These are phyloP conservation scores for Drosophila pseudoananassae DNA, from an alignment of 1,140 invertebrate genomes.

Conservation along the genomic window DNA sequence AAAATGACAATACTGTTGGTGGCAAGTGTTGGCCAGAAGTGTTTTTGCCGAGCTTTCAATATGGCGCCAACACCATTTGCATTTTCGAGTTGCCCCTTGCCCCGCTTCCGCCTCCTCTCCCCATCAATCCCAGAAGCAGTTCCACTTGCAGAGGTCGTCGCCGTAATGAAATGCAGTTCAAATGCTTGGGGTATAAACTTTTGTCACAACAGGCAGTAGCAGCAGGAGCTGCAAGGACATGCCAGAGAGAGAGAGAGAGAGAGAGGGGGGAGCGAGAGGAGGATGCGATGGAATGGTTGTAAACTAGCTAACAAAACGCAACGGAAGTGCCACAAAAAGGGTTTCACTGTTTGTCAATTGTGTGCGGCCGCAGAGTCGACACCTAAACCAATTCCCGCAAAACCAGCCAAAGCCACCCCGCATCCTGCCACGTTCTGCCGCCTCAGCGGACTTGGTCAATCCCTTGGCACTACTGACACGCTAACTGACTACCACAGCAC, in stretches of 20 bases:
- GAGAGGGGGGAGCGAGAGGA: background rate
- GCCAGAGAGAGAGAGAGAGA: background rate
- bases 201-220: slow-evolving; percentile 58
- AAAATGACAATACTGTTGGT: background rate
- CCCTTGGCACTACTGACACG: slow-evolving; percentile 54
- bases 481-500: slow-evolving; percentile 35
- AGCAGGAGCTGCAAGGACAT: slow-evolving; percentile 18
- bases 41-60: slow-evolving; percentile 70
- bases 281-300: slow-evolving; percentile 39
- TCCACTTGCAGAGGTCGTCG: slow-evolving; percentile 21
- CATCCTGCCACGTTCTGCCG: slow-evolving; percentile 6
- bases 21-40: background rate
- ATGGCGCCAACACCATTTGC: slow-evolving; percentile 80
- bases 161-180: slow-evolving; percentile 81
- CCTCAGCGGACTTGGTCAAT: slow-evolving; percentile 34
- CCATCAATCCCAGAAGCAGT: slow-evolving; percentile 29
- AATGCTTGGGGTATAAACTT: slow-evolving; percentile 79
- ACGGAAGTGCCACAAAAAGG: slow-evolving; percentile 80
- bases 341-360: slow-evolving; percentile 81
- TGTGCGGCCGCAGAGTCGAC: slow-evolving; percentile 67
- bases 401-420: slow-evolving; percentile 28
- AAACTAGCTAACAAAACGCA: slow-evolving; percentile 78
- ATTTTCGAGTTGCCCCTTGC: slow-evolving; percentile 35
- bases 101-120: background rate
- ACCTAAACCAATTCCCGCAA: slow-evolving; percentile 63